Base-by-base conservation (phyloP, 1,140 invertebrate species). In the Habropoda laboriosa region DNA sequence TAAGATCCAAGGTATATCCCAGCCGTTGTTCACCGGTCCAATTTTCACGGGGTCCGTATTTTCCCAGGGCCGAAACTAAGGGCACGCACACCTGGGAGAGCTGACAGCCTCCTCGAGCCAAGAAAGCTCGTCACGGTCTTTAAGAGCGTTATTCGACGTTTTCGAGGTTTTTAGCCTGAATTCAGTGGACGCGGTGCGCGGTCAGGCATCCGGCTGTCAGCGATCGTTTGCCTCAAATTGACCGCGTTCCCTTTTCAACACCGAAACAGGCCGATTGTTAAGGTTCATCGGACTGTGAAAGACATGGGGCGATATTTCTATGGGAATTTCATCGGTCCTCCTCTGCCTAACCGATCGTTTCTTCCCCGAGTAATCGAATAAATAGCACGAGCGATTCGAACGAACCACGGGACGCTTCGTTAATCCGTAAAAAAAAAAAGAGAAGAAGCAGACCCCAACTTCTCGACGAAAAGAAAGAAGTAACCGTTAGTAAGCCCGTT, bases 281-380 rank as follows among this genome's bases (percentile, higher is more conserved):
- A 45, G 49, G 18, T 55, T 51, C 67, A 79, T 27, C 70, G 70
- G 49, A 79, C 68, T 79, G 77, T 79, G 70, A 79, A 79, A 79
- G 77, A 79, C 77, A 72, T 57, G 77, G 77, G 70, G 38, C 70
- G 58, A 79, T 79, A 63, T 57, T n/a, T 79, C 68, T 73, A 79
- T 57, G 57, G 58, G 68, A 71, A 79, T 79, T 73, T 79, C 58
- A 79, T 79, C 73, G 68, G 68, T n/a, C n/a, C n/a, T n/a, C 24
- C n/a, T 32, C 57, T 45, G 40, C 57, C 70, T 47, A n/a, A 64
- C 70, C 77, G 70, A 73, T 53, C 45, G 10, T n/a, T 5, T 24
- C 45, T 38, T 12, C 24, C 12, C 0, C 24, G 6, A 35, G 40
- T 73, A 73, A 72, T 72, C 70, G 77, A 79, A 79, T 73, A 72